Percentiles rank a stretch among this genome's conserved stretches.
These are phyloP conservation scores for Hemicrepidius hirtus DNA, from an alignment of 2,888 invertebrate genomes.

Conservation along the genomic window DNA sequence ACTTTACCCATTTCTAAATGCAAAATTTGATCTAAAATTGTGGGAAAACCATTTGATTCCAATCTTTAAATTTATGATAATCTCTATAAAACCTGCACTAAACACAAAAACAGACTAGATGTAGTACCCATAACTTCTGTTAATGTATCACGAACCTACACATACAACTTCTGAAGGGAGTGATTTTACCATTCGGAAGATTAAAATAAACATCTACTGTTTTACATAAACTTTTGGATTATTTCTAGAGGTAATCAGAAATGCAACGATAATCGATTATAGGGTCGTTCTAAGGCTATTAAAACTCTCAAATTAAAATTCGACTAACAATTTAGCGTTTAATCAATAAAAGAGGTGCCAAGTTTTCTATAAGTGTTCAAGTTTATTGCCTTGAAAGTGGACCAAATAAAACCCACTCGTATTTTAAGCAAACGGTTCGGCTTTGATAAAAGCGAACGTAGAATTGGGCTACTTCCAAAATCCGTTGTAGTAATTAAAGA, in stretches of 20 bases:
- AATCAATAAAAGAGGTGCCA: constrained; percentile 67
- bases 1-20: too few species aligned
- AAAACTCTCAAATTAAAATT: constrained; percentile 54
- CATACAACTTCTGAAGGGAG: constrained; percentile 33
- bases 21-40: background rate
- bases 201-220: constrained; percentile 27
- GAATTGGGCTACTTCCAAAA: constrained; percentile 59
- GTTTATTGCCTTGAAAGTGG: constrained; percentile 64
- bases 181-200: constrained; percentile 11
- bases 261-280: constrained; percentile 40
- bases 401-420: constrained; percentile 59
- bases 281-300: constrained; percentile 38
- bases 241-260: background rate
- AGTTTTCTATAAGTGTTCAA: constrained; percentile 68
- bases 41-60: constrained; percentile 10
- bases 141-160: constrained; percentile 29
- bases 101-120: constrained; percentile 23
- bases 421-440: constrained; percentile 42
- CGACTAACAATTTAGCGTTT: constrained; percentile 61
- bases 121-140: constrained; percentile 30
- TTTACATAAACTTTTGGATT: constrained; percentile 35
- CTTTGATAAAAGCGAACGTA: constrained; percentile 34
- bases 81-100: constrained; percentile 5
- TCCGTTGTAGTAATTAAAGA: constrained; percentile 69
- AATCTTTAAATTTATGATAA: constrained; percentile 21